phyloP scores from a whole-genome alignment of 2,888 invertebrate species.

The Aphrophora alni region DNA sequence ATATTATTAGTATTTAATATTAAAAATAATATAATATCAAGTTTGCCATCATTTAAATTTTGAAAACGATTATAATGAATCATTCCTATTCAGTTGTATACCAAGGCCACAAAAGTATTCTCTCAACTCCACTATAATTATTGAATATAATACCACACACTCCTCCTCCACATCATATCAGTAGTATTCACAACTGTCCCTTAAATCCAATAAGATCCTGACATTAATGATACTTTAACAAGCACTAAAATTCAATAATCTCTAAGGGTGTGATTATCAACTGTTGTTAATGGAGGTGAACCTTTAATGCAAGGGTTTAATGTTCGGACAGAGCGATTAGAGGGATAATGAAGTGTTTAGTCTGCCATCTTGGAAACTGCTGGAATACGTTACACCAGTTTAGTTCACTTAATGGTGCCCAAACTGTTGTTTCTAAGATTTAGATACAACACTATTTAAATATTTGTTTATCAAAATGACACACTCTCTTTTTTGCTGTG shows the following conservation, averaged over 20 bases:
- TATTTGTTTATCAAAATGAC: background rate
- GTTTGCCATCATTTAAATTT: no score
- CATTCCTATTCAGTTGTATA: no score
- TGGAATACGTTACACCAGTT: background rate
- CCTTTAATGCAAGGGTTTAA: background rate
- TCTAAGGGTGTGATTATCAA: background rate
- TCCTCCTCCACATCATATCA: no score
- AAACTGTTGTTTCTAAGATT: background rate
- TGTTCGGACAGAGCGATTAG: background rate
- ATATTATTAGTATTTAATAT: no score
- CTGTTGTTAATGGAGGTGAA: background rate
- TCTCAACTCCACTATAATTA: no score
- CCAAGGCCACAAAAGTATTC: no score
- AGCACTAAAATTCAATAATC: background rate
- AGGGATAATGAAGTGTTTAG: background rate
- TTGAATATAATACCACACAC: no score
- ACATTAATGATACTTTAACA: no score
- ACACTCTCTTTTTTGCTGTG: background rate
- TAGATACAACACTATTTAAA: background rate
- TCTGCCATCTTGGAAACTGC: background rate
- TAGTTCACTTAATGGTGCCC: background rate
- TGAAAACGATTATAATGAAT: no score
- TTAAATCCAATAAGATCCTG: no score
- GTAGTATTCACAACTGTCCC: no score
- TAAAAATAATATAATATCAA: no score